phyloP scores from a whole-genome alignment of 2,797 vertebrate species.

The Eulemur albifrons region DNA sequence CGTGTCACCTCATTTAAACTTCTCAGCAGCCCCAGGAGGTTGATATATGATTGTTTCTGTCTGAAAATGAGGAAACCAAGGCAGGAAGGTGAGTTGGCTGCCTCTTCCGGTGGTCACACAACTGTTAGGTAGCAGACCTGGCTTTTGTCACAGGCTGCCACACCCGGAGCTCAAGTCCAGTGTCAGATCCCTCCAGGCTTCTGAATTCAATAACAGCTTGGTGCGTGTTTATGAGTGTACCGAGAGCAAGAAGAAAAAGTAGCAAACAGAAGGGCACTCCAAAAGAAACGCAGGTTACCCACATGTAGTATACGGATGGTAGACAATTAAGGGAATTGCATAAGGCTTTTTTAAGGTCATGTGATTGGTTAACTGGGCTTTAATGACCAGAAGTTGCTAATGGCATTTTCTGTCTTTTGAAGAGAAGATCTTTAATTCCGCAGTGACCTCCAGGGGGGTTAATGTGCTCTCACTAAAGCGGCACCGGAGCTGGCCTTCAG shows the following conservation, averaged over 20 bases:
- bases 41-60: fast-evolving
- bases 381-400: not conserved
- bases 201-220: fast-evolving
- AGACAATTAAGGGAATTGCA: fast-evolving
- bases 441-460: not conserved
- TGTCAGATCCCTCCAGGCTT: fast-evolving
- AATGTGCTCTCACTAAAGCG: fast-evolving
- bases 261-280: not conserved
- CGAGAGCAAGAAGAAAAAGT: not conserved
- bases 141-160: not conserved
- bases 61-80: not conserved
- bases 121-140: too few relatives aligned
- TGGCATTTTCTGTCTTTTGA: not conserved
- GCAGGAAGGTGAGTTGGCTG: too few relatives aligned
- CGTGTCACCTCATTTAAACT: fast-evolving
- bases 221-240: fast-evolving
- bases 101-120: fast-evolving
- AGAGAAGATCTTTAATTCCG: not conserved
- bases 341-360: not conserved
- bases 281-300: fast-evolving
- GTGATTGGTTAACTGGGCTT: not conserved
- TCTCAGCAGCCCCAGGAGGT: fast-evolving
- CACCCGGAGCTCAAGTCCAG: fast-evolving
- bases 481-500: fast-evolving
- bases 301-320: fast-evolving